These are phyloP conservation scores for Andrena marginata DNA, from an alignment of 2,888 invertebrate species.

Conservation along the genomic window DNA sequence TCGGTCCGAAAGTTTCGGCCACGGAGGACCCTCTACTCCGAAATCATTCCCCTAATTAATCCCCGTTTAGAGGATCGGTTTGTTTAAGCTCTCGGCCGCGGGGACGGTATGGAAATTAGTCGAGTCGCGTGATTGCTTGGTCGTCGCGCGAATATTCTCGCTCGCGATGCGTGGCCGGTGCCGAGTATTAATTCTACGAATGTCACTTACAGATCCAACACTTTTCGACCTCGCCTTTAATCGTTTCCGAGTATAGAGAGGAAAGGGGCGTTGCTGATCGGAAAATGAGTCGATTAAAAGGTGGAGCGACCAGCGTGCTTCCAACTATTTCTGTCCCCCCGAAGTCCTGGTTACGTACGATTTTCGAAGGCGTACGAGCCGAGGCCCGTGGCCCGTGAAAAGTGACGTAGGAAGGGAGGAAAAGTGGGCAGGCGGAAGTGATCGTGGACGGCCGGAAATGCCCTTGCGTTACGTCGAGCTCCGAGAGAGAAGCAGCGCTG, in stretches of 20 bases:
- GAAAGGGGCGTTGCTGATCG: too few species aligned
- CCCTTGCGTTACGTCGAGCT: conserved; percentile 68
- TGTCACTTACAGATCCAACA: too few species aligned
- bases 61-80: conserved; percentile 80
- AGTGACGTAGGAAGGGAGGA: neutral
- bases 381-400: conserved; percentile 12
- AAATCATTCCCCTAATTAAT: conserved; percentile 81
- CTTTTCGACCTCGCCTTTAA: too few species aligned
- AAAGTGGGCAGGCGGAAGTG: conserved; percentile 64
- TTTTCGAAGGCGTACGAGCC: conserved; percentile 41
- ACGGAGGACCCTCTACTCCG: conserved; percentile 60
- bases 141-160: neutral
- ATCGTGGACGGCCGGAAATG: conserved; percentile 63
- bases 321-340: conserved; percentile 10
- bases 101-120: conserved; percentile 66
- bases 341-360: conserved; percentile 34
- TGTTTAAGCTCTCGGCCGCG: conserved; percentile 72
- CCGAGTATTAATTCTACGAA: too few species aligned
- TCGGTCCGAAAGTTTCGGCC: conserved; percentile 14
- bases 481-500: conserved; percentile 30
- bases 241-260: too few species aligned
- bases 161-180: too few species aligned
- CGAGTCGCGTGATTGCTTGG: conserved; percentile 50
- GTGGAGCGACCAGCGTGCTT: neutral
- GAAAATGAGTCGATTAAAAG: too few species aligned